Conservation (phyloP, 2,888 invertebrate genomes). For the Coelinius sp. region DNA sequence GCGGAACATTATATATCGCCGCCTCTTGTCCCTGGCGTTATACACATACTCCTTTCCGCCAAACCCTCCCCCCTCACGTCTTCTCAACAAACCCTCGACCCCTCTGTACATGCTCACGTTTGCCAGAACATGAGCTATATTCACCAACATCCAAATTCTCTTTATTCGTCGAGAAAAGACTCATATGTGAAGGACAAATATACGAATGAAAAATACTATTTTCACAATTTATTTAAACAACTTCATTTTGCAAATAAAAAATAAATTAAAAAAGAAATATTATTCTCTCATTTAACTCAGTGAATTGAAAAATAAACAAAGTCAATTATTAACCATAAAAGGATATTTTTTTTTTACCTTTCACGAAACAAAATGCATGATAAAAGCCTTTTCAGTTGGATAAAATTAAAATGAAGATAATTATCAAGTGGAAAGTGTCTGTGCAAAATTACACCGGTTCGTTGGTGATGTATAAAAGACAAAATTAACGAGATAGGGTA, state of each 20-base stretch:
- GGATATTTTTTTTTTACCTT: background rate
- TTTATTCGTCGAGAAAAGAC: slow-evolving; percentile 23
- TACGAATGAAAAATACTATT: background rate
- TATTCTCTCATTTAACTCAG: background rate
- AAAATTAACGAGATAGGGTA: slow-evolving; percentile 37
- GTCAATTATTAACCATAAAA: background rate
- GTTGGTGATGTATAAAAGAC: slow-evolving; percentile 30
- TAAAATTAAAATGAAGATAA: slow-evolving; percentile 25
- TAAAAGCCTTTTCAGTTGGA: background rate
- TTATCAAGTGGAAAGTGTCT: slow-evolving; percentile 37
- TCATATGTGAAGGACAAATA: slow-evolving; percentile 14
- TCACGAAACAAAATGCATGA: background rate
- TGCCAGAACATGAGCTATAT: slow-evolving; percentile 29
- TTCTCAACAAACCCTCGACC: slow-evolving; percentile 38
- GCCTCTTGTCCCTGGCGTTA: slow-evolving; percentile 66
- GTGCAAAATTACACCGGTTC: slow-evolving; percentile 34
- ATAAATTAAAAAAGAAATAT: background rate
- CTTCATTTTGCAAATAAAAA: too few relatives aligned
- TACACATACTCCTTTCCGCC: slow-evolving; percentile 48
- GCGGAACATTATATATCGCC: slow-evolving; percentile 71
- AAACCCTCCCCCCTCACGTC: slow-evolving; percentile 30
- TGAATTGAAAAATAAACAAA: background rate
- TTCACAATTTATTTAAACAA: too few relatives aligned
- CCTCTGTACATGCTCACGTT: slow-evolving; percentile 42
- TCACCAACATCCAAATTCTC: slow-evolving; percentile 23